Conservation (phyloP, 2,113 vertebrate genomes). For the Clarias magur region DNA sequence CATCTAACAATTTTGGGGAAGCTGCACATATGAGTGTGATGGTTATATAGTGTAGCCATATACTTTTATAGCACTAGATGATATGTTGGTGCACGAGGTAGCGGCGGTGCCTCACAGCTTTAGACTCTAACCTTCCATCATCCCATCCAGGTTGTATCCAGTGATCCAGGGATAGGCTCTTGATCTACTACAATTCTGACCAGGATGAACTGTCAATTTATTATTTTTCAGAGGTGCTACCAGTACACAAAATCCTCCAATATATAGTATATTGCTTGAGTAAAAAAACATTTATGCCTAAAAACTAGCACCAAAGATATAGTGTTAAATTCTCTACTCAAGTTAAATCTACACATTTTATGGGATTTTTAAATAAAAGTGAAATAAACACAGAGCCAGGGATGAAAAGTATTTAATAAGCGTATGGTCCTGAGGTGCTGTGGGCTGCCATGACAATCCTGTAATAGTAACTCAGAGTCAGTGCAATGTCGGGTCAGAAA, state of each 20-base stretch:
- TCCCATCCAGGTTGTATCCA: neutral
- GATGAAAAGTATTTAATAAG: neutral
- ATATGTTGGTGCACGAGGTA: neutral
- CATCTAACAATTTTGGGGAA: no score
- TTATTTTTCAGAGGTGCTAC: neutral
- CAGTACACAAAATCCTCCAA: no score
- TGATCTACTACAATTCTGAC: neutral
- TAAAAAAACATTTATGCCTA: neutral
- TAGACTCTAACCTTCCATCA: neutral
- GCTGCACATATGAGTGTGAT: no score
- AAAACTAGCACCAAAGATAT: neutral
- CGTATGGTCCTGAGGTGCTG: neutral
- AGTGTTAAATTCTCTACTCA: neutral
- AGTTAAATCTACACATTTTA: neutral
- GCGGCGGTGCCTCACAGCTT: no score
- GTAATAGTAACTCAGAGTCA: neutral
- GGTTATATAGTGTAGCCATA: no score
- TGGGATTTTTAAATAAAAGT: neutral
- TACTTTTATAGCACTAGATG: neutral
- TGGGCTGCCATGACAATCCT: slow-evolving; percentile 1
- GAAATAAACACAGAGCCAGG: neutral
- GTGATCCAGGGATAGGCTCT: neutral
- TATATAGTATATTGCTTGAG: no score
- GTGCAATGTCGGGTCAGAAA: neutral
- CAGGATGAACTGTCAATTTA: neutral